Conservation (phyloP, 2,888 invertebrate species). For the Amblyjoppa proteus region DNA sequence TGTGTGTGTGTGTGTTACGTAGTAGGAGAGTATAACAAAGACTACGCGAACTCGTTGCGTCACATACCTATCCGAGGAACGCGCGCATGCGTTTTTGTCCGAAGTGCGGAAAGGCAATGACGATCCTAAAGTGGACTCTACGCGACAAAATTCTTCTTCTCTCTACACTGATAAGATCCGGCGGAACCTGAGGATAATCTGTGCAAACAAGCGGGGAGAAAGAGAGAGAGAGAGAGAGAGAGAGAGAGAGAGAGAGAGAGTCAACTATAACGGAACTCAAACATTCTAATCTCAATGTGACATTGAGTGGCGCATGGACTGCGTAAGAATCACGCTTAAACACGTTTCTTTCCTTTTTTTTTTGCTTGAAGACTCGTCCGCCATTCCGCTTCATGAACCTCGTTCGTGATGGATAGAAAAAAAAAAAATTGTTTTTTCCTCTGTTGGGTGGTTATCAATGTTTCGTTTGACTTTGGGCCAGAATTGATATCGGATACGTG, state of each 20-base stretch:
- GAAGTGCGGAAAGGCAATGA: slow-evolving; percentile 42
- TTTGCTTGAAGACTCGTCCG: not conserved
- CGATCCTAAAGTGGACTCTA: slow-evolving; percentile 34
- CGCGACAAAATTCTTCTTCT: slow-evolving; percentile 50
- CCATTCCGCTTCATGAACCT: slow-evolving; percentile 2
- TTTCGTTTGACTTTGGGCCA: not conserved
- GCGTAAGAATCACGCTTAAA: slow-evolving; percentile 55
- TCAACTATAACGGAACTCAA: slow-evolving; percentile 69
- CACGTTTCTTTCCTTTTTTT: slow-evolving; percentile 1
- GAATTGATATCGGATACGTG: not conserved
- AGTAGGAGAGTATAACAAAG: not conserved
- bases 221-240: slow-evolving; percentile 42
- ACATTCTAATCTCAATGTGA: slow-evolving; percentile 75
- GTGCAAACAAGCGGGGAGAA: slow-evolving; percentile 60
- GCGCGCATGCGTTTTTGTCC: slow-evolving; percentile 25
- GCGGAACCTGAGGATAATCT: slow-evolving; percentile 73
- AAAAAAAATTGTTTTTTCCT: not conserved
- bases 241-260: slow-evolving; percentile 38
- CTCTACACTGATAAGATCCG: slow-evolving; percentile 65
- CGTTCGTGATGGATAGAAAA: not conserved
- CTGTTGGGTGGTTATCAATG: not conserved
- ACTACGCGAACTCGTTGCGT: not conserved
- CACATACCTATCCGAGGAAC: not conserved
- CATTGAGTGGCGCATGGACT: slow-evolving; percentile 70
- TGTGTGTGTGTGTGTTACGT: not conserved